Base-by-base conservation (phyloP, 2,888 invertebrate genomes). In the Epistrophe grossulariae region DNA sequence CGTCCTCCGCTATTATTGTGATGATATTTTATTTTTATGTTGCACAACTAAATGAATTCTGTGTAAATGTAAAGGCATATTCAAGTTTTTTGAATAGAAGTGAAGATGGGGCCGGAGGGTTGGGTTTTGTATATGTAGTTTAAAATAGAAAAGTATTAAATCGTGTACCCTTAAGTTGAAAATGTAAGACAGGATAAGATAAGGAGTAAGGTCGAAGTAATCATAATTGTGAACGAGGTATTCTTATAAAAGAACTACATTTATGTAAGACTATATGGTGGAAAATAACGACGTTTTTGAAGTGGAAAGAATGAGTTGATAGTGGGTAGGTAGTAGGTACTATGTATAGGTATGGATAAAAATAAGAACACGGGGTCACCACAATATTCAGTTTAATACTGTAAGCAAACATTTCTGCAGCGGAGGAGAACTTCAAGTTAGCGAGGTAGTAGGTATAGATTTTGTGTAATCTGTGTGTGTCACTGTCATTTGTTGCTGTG, bases 171-270 rank as follows among this genome's bases (percentile, higher is more conserved):
- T 80, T 60, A 59, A 76, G 79, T 38, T 72, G 76, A 52, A 83
- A 48, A 66, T 52, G 52, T 70, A 71, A 62, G 82, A 71, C 50
- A 79, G 83, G 83, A 83, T 87, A 87, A 87, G 74, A 87, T 78
- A 76, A 83, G 87, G 31, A 83, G 64, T 83, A 83, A 87, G 87
- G 87, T 87, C 87, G 79, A 87, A 87, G 87, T 87, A 87, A 87
- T 83, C 87, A 83, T 87, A 79, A 87, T 79, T 87, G 82, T 71
- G 73, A 73, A 78, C 68, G 52, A 57, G 71, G 38, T 82, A 74
- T 77, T 70, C 52, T 77, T 68, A 45, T 66, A 40, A n/a, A 83
- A 74, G 62, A 15, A 19, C 48, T 35, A 13, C 0, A 28, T 6
- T 1, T n/a, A 24, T 24, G 24, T 60, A 19, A 59, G 15, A 60